These are phyloP conservation scores for Papilio polytes DNA, from an alignment of 1,140 invertebrate genomes.

Conservation along the genomic window DNA sequence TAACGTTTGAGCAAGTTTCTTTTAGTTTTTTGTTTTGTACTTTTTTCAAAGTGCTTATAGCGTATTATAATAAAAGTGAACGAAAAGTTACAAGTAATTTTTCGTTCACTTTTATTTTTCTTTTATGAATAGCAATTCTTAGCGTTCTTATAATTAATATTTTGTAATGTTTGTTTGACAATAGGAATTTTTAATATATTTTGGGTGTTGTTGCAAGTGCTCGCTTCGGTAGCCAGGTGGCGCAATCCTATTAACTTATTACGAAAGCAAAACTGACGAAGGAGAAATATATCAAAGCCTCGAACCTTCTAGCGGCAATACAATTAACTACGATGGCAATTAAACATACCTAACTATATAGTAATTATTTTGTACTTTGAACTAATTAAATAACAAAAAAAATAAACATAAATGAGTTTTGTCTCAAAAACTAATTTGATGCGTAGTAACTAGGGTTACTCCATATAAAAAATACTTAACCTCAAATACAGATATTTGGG, in stretches of 20 bases:
- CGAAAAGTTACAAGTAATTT: background rate
- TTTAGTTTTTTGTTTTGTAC: background rate
- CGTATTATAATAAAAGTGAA: no score
- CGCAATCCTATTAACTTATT: background rate
- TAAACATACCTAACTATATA: no score
- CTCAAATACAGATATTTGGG: no score
- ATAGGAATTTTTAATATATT: background rate
- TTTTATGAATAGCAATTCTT: background rate
- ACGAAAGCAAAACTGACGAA: background rate
- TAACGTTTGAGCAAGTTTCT: no score
- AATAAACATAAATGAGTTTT: background rate
- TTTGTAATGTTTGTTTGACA: background rate
- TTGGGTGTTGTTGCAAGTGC: background rate
- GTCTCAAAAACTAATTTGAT: background rate
- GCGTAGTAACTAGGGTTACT: no score
- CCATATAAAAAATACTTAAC: no score
- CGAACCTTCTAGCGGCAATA: background rate
- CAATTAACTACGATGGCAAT: no score
- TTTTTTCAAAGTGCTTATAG: background rate
- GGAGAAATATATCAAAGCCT: background rate
- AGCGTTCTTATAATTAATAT: slow-evolving; percentile 15
- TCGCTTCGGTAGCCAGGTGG: background rate
- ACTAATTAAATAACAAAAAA: background rate
- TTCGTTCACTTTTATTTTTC: background rate
- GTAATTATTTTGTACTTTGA: no score